Conservation (phyloP, 2,888 invertebrate species). For the Plagodis pulveraria region DNA sequence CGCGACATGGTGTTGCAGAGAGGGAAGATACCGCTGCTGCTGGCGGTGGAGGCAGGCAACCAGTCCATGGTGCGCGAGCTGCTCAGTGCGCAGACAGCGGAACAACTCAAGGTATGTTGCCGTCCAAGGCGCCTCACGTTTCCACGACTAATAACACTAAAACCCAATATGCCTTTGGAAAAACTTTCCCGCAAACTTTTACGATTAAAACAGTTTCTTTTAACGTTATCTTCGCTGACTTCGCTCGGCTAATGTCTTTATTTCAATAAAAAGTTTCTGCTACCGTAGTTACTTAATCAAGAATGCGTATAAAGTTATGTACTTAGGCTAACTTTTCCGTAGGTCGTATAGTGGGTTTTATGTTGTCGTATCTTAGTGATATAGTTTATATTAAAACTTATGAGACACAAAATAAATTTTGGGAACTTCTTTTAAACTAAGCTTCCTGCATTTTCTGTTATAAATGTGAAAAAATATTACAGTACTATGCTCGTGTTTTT, state of each 20-base stretch:
- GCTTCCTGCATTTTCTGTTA: no score
- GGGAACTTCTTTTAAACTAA: no score
- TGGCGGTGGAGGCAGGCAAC: constrained; percentile 98
- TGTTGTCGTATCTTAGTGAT: no score
- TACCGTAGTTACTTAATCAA: constrained; percentile 21
- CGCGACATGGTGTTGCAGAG: constrained; percentile 89
- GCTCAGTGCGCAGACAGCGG: constrained; percentile 93
- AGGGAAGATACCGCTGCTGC: constrained; percentile 96
- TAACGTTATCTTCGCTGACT: constrained; percentile 24
- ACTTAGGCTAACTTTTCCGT: constrained; percentile 14
- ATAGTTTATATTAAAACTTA: no score
- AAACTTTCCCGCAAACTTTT: constrained; percentile 24
- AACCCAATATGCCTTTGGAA: constrained; percentile 15
- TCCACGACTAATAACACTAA: constrained; percentile 12
- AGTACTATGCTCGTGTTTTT: no score
- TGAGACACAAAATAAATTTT: no score
- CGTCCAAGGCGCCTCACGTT: constrained; percentile 13
- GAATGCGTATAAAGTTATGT: constrained; percentile 10
- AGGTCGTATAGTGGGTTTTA: background rate
- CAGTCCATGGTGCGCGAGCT: constrained; percentile 97
- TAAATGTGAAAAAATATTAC: no score
- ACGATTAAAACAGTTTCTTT: constrained; percentile 26
- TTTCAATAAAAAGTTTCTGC: constrained; percentile 31
- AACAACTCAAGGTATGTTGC: constrained; percentile 90
- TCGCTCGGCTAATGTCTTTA: constrained; percentile 28